Evolutionary conservation across 1,140 invertebrate species (phyloP).

Genomic region (Camponotus vicinus): DNA sequence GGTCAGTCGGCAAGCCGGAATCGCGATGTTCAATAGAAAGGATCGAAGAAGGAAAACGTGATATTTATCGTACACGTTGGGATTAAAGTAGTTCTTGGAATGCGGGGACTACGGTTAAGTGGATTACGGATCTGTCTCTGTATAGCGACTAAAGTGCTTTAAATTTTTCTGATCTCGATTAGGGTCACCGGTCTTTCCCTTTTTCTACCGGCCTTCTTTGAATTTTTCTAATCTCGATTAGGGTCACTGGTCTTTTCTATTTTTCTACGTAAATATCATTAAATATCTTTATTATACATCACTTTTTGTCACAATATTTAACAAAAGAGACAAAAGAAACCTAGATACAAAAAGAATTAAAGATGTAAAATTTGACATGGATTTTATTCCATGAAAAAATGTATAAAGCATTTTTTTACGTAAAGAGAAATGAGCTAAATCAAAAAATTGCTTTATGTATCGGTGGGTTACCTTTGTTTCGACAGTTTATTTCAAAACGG

Average conservation of each 20-base stretch:
- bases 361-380: not conserved
- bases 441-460: not conserved
- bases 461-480: not conserved
- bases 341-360: not conserved
- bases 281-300: not conserved
- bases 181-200: not conserved
- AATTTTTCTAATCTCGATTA: conserved; percentile 12
- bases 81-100: conserved; percentile 53
- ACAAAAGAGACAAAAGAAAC: not conserved
- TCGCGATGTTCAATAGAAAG: conserved; percentile 44
- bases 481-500: conserved; percentile 7
- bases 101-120: conserved; percentile 39
- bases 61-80: conserved; percentile 55
- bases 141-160: conserved; percentile 13
- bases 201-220: not conserved
- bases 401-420: not conserved
- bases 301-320: not conserved
- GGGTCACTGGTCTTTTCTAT: not conserved
- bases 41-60: conserved; percentile 47
- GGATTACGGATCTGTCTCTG: conserved; percentile 46
- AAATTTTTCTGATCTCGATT: conserved; percentile 11
- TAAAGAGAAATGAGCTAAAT: conserved; percentile 12
- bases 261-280: not conserved
- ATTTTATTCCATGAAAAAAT: not conserved
- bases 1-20: conserved; percentile 24